These are phyloP conservation scores for Dipodomys merriami DNA, from an alignment of 2,113 vertebrate genomes.

Conservation along the genomic window DNA sequence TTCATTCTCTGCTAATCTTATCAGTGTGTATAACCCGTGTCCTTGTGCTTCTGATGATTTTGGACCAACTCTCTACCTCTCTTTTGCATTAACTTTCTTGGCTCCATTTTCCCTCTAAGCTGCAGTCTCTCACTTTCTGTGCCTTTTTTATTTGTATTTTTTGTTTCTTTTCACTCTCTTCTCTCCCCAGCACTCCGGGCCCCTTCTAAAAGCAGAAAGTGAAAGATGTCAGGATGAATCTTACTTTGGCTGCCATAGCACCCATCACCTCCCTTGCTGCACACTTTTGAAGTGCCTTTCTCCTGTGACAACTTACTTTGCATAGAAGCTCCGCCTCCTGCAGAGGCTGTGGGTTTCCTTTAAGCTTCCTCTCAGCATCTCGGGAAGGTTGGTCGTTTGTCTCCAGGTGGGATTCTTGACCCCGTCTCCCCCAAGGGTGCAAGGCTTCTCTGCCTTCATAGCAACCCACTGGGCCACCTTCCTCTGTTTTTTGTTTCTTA, in stretches of 20 bases:
- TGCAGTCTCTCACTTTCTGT: not conserved
- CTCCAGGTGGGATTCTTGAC: not conserved
- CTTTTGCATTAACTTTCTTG: not conserved
- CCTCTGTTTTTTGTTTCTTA: not conserved
- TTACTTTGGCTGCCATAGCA: slow-evolving; percentile 64
- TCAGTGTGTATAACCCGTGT: not conserved
- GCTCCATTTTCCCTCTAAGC: not conserved
- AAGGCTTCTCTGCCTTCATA: not conserved
- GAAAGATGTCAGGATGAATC: slow-evolving; percentile 20
- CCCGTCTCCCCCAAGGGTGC: not conserved
- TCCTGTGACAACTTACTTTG: slow-evolving; percentile 59
- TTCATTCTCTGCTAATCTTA: not conserved
- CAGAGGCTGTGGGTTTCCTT: not conserved
- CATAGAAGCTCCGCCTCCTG: slow-evolving; percentile 25
- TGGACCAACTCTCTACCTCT: not conserved
- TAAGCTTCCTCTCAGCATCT: not conserved
- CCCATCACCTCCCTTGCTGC: slow-evolving; percentile 40
- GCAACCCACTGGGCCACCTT: not conserved
- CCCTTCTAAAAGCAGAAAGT: slow-evolving; percentile 41
- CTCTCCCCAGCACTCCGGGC: not conserved
- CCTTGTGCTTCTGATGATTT: not conserved
- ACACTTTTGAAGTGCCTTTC: slow-evolving; percentile 53
- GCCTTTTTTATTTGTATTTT: not conserved
- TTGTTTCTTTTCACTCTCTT: not conserved
- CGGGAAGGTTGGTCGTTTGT: not conserved